Conservation (phyloP, 2,113 vertebrate species). For the Pangasianodon hypophthalmus region DNA sequence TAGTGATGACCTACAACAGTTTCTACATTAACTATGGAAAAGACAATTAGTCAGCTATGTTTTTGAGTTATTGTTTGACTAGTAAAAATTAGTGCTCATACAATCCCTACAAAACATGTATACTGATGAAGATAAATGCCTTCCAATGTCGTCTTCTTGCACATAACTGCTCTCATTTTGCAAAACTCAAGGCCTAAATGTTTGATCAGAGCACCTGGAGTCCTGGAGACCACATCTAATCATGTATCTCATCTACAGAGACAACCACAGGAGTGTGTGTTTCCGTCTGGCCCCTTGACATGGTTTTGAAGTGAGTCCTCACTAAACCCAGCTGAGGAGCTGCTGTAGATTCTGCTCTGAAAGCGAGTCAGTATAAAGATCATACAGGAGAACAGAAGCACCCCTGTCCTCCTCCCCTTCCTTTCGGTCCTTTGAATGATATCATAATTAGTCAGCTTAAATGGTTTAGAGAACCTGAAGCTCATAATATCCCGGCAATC, state of each 20-base stretch:
- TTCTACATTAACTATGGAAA: not conserved
- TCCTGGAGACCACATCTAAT: conserved; percentile 41
- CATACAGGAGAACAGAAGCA: conserved; percentile 21
- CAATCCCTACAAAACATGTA: not conserved
- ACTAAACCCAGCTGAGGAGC: not conserved
- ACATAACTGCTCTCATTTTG: conserved; percentile 14
- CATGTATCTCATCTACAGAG: conserved; percentile 30
- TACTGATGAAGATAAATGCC: not conserved
- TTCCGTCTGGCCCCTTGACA: not conserved
- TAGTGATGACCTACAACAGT: not conserved
- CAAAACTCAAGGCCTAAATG: not conserved
- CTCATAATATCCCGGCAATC: conserved; percentile 43
- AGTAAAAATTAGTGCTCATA: not conserved
- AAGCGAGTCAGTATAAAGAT: conserved; percentile 3
- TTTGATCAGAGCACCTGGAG: conserved; percentile 37
- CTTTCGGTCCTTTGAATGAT: conserved; percentile 28
- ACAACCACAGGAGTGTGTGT: conserved; percentile 3
- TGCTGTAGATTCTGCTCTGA: conserved; percentile 1
- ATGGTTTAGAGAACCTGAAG: conserved; percentile 30
- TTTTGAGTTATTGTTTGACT: not conserved
- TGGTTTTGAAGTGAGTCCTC: conserved; percentile 22
- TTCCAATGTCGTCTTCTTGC: not conserved
- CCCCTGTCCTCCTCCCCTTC: not conserved
- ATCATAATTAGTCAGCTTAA: conserved; percentile 33
- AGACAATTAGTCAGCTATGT: not conserved